phyloP scores from a whole-genome alignment of 2,888 invertebrate genomes.

The Conus canariensis region DNA sequence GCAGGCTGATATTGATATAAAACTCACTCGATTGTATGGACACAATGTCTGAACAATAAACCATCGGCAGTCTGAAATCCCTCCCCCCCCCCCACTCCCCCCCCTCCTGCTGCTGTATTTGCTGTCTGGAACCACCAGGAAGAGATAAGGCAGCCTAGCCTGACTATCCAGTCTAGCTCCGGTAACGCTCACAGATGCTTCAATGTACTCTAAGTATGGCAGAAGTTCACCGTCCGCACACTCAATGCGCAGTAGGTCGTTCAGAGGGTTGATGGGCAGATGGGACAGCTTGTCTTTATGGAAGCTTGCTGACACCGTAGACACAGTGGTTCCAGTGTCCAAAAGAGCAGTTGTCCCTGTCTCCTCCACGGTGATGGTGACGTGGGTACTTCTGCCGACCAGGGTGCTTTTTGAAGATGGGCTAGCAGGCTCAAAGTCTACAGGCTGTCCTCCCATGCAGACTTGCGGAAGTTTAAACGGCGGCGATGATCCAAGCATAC shows the following conservation, averaged over 20 bases:
- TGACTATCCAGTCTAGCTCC: background rate
- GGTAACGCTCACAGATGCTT: background rate
- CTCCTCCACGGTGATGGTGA: background rate
- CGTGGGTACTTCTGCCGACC: slow-evolving; percentile 10
- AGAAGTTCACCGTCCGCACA: slow-evolving; percentile 28
- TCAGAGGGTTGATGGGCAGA: slow-evolving; percentile 19
- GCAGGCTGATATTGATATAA: no score
- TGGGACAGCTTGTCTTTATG: slow-evolving; percentile 3
- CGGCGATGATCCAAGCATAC: background rate
- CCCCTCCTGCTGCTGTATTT: background rate
- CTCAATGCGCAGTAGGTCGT: background rate
- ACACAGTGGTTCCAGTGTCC: slow-evolving; percentile 31
- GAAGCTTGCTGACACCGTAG: slow-evolving; percentile 17
- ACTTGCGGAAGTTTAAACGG: background rate
- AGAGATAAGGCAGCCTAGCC: background rate
- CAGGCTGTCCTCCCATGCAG: background rate
- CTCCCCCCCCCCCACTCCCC: background rate
- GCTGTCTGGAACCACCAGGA: slow-evolving; percentile 27
- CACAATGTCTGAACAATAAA: no score
- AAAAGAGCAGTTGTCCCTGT: slow-evolving; percentile 9
- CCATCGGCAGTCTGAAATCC: no score
- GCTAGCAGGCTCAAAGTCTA: background rate
- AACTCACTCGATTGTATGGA: no score
- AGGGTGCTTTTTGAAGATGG: slow-evolving; percentile 15
- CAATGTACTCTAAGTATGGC: background rate